Base-by-base conservation (phyloP, 2,797 vertebrate species). In the Galagoides demidoff region DNA sequence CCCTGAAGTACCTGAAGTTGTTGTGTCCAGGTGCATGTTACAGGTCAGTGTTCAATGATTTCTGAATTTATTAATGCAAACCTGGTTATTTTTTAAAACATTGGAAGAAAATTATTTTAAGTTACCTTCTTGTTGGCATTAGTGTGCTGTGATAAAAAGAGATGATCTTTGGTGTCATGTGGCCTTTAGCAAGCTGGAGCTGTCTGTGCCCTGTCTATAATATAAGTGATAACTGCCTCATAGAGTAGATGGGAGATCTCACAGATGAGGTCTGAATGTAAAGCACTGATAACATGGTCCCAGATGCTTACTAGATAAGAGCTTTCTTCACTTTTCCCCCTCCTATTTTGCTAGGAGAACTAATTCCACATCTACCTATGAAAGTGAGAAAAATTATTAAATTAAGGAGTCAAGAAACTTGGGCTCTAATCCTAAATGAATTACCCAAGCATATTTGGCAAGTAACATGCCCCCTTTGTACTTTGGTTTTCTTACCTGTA, bases 11-110 rank as follows among this genome's bases (percentile, higher is more conserved):
- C 99, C 99, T 96, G 99, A 99, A 99, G 99, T 99, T 98, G 99
- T 99, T 97, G 99, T 99, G 37, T 99, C 99, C 98, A 99, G 99
- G 99, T 99, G 99, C 98, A 99, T 99, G 98, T 98, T 99, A 98
- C 99, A 99, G 99, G 99, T 99, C 96, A 99, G 99, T 99, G 97
- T 90, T 97, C 74, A 95, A 59, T 95, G 95, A 43, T 96, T 94
- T 95, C 76, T 97, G 14, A 90, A 70, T 5, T 0, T 96, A 76
- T 95, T 95, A 93, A 63, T 25, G 0, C 71, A 94, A 85, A 95
- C 84, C 55, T 93, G 78, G 45, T 87, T 85, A 7, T 37, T 73
- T 93, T 83, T 86, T 89, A 52, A 94, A 86, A 91, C 57, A 79
- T 17, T 82, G 45, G 37, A 94, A 92, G 64, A 89, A 83, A 94